Conservation (phyloP, 2,888 invertebrate species). For the Celastrina argiolus region DNA sequence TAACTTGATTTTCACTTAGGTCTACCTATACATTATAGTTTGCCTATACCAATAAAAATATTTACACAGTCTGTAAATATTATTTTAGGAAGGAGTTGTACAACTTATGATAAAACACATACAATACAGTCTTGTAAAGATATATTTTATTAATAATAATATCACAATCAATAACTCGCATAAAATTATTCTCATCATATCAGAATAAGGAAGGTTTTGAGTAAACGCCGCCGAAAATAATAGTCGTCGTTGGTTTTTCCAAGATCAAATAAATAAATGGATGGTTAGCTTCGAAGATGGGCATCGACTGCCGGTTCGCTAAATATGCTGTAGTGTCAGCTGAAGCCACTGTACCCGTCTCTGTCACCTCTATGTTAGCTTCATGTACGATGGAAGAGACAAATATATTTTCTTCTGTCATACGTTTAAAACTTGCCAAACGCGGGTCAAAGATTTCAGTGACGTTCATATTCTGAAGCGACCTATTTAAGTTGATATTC, state of each 20-base stretch:
- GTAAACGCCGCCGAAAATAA: slow-evolving; percentile 81
- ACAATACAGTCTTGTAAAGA: neutral
- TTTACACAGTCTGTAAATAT: too few species aligned
- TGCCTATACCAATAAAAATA: too few species aligned
- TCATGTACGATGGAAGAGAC: slow-evolving; percentile 83
- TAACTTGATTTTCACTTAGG: neutral
- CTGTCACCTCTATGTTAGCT: slow-evolving; percentile 84
- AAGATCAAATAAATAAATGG: slow-evolving; percentile 83
- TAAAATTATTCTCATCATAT: neutral
- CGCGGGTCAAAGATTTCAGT: slow-evolving; percentile 79
- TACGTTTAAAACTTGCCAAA: slow-evolving; percentile 74
- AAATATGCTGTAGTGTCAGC: slow-evolving; percentile 74
- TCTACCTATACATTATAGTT: neutral
- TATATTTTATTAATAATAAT: neutral
- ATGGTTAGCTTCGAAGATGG: slow-evolving; percentile 79
- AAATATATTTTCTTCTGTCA: slow-evolving; percentile 73
- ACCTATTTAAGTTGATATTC: slow-evolving; percentile 76
- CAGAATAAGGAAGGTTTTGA: slow-evolving; percentile 51
- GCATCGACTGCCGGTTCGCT: slow-evolving; percentile 74
- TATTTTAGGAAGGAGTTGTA: too few species aligned
- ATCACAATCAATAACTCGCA: neutral
- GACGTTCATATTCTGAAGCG: slow-evolving; percentile 81
- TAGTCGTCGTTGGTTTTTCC: slow-evolving; percentile 79
- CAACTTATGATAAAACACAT: neutral
- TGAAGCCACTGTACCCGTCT: slow-evolving; percentile 84